These are phyloP conservation scores for Lepidothrix coronata DNA, from an alignment of 2,113 vertebrate genomes.

Conservation along the genomic window DNA sequence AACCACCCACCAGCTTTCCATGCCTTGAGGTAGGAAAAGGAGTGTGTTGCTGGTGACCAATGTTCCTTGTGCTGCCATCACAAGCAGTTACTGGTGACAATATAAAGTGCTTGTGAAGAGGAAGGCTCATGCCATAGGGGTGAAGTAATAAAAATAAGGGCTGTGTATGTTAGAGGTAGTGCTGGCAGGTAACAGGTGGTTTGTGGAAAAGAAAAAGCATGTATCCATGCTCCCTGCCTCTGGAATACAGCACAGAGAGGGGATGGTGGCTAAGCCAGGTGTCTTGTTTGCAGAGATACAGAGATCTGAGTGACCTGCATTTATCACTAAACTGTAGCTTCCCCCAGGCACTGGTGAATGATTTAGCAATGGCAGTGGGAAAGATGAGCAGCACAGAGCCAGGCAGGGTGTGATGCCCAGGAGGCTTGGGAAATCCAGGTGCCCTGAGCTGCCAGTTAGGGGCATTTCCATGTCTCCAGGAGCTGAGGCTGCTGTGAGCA, in stretches of 20 bases:
- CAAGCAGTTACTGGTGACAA: not conserved
- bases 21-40: constrained; percentile 43
- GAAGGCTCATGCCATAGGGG: not conserved
- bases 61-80: fast-evolving
- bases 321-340: not conserved
- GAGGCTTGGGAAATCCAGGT: not conserved
- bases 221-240: not conserved
- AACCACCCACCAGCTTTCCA: constrained; percentile 43
- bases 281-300: not conserved
- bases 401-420: not conserved
- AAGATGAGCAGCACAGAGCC: not conserved
- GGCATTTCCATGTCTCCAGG: not conserved
- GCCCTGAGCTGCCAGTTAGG: not conserved
- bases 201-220: not conserved
- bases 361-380: not conserved
- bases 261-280: not conserved
- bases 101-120: not conserved
- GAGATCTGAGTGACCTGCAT: not conserved
- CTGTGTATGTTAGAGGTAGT: not conserved
- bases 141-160: not conserved
- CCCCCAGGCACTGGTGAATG: not conserved
- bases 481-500: not conserved
- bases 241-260: fast-evolving
- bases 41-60: not conserved
- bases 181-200: not conserved